phyloP scores from a whole-genome alignment of 2,113 vertebrate genomes.

The Penelope pileata region DNA sequence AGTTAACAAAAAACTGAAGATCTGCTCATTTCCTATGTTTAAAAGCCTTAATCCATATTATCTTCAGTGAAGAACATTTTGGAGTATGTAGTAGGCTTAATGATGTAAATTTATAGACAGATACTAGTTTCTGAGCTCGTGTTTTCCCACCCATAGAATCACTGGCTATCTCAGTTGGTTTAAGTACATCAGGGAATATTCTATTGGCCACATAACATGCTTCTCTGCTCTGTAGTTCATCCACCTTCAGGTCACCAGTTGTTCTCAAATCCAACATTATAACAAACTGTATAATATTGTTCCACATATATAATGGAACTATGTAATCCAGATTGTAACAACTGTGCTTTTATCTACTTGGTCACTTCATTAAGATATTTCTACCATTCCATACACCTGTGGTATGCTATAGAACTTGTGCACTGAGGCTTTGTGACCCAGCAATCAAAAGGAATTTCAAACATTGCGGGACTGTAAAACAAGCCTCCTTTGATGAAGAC shows the following conservation, averaged over 20 bases:
- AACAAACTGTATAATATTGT: not conserved
- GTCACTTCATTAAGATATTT: not conserved
- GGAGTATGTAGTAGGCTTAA: not conserved
- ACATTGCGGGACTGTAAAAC: not conserved
- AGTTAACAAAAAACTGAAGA: not conserved
- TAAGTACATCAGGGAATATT: not conserved
- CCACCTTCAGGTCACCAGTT: not conserved
- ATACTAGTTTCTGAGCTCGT: not conserved
- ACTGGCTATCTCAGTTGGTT: not conserved
- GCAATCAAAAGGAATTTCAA: not conserved
- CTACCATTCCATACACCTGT: not conserved
- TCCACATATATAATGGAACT: not conserved
- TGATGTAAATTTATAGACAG: not conserved
- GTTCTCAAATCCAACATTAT: not conserved
- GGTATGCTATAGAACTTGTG: not conserved
- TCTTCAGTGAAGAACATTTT: not conserved
- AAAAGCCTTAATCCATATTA: not conserved
- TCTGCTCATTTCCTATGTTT: not conserved
- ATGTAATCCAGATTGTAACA: not conserved
- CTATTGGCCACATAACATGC: not conserved
- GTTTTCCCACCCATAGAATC: not conserved
- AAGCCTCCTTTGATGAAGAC: not conserved
- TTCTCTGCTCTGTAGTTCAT: not conserved
- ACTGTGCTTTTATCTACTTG: not conserved
- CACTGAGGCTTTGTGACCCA: not conserved